phyloP scores from a whole-genome alignment of 2,888 invertebrate genomes.

The Napeogenes inachia region DNA sequence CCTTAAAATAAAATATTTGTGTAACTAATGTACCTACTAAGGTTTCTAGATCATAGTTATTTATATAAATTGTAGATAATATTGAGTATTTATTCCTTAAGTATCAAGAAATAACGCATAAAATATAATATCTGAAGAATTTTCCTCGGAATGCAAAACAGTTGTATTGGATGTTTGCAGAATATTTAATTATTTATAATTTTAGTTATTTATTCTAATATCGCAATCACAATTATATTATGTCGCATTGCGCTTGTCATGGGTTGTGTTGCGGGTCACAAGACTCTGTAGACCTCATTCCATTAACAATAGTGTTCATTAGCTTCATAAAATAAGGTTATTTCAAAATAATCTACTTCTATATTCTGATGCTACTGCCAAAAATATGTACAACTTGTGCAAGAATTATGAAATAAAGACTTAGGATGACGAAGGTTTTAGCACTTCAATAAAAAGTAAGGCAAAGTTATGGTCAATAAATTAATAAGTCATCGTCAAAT shows the following conservation, averaged over 20 bases:
- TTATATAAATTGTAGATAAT: neutral
- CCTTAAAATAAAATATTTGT: too few relatives aligned
- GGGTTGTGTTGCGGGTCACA: slow-evolving; percentile 17
- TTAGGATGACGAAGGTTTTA: slow-evolving; percentile 56
- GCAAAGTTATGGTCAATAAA: slow-evolving; percentile 67
- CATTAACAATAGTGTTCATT: neutral
- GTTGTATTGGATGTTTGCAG: slow-evolving; percentile 17
- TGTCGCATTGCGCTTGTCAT: slow-evolving; percentile 23
- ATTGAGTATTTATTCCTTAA: neutral
- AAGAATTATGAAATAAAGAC: slow-evolving; percentile 21
- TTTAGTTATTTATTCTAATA: slow-evolving; percentile 19
- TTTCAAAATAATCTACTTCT: too few relatives aligned
- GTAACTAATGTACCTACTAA: neutral
- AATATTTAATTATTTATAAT: slow-evolving; percentile 23
- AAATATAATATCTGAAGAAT: slow-evolving; percentile 1
- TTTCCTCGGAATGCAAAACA: slow-evolving; percentile 15
- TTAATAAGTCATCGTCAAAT: slow-evolving; percentile 76
- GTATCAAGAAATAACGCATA: slow-evolving; percentile 3
- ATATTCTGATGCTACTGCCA: too few relatives aligned
- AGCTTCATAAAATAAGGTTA: neutral
- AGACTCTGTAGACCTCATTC: too few relatives aligned
- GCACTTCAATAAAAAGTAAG: slow-evolving; percentile 68
- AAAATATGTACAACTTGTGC: slow-evolving; percentile 10
- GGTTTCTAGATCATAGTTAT: neutral
- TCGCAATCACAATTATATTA: slow-evolving; percentile 23